These are phyloP conservation scores for Chondrosia reniformis DNA, from an alignment of 37 sponge, comb jelly and placozoan species.

Conservation along the genomic window DNA sequence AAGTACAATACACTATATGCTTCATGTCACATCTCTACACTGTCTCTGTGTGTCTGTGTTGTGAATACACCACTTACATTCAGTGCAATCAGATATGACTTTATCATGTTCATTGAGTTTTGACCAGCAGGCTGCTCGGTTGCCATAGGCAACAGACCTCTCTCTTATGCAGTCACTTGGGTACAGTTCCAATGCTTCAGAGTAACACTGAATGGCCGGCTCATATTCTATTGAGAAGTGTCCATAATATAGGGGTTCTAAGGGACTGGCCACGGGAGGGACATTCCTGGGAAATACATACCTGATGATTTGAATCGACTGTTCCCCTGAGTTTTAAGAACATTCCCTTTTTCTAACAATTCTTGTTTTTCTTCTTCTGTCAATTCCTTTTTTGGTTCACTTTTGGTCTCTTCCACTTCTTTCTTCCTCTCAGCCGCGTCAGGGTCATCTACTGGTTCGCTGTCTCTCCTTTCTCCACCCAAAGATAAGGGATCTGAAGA, in stretches of 20 bases:
- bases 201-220: conserved; percentile 49
- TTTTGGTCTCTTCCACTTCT: neutral
- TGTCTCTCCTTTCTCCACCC: neutral
- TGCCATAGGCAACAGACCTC: conserved; percentile 68
- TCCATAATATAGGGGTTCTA: neutral
- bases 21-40: neutral
- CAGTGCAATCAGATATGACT: conserved; percentile 64
- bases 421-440: neutral
- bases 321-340: conserved; percentile 59
- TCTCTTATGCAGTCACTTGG: conserved; percentile 54
- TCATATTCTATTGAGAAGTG: conserved; percentile 49
- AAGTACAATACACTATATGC: neutral
- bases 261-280: neutral
- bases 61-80: conserved; percentile 40
- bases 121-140: conserved; percentile 77
- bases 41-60: too few relatives aligned
- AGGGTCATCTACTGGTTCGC: neutral
- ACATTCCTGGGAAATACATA: conserved; percentile 12
- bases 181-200: conserved; percentile 58
- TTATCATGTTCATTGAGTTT: conserved; percentile 64
- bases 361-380: conserved; percentile 70
- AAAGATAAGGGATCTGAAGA: neutral
- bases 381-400: conserved; percentile 28
- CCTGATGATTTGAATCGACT: conserved; percentile 60
- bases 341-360: conserved; percentile 41